Base-by-base conservation (phyloP, 2,888 invertebrate species). In the Cerastoderma edule region DNA sequence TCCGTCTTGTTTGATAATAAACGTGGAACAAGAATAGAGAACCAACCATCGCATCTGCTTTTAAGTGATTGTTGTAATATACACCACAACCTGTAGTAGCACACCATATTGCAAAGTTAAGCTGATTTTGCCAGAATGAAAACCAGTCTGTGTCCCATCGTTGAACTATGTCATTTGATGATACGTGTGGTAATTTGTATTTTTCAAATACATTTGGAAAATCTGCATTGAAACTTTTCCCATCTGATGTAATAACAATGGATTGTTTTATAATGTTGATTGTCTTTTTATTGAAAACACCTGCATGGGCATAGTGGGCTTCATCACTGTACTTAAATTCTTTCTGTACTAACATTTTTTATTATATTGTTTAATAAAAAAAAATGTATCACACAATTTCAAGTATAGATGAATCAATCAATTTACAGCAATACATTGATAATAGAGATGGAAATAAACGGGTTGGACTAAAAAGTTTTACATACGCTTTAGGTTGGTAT, bases 391-490 rank as follows among this genome's bases (percentile, higher is more conserved):
- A 63, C 44, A 65, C 53, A 65, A 74, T 70, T 70, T 71, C 67
- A 48, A 56, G 64, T 50, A 67, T 74, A 69, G 54, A 69, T 60
- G 56, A 72, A n/a, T 66, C 66, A 39, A 67, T 72, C 27, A 67
- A 71, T 50, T 67, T 67, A 35, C 67, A 75, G 50, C 67, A 71
- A 46, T 77, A 72, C 33, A 70, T 77, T 39, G 70, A 77, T 73
- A 77, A 77, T 32, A 72, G 57, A 68, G 28, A 53, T 57, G 67
- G 68, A 27, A 72, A 46, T 28, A 65, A 68, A 68, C 39, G 46
- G 39, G 60, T 76, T 57, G 76, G 76, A 35, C 50, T 76, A 39
- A 72, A 68, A 65, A n/a, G 44, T 65, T 63, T 75, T 63, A 75
- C 63, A 60, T 75, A 75, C 46, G 46, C 46, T 19, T 24, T 75